Base-by-base conservation (phyloP, 2,797 vertebrate species). In the Peromyscus melanophrys region DNA sequence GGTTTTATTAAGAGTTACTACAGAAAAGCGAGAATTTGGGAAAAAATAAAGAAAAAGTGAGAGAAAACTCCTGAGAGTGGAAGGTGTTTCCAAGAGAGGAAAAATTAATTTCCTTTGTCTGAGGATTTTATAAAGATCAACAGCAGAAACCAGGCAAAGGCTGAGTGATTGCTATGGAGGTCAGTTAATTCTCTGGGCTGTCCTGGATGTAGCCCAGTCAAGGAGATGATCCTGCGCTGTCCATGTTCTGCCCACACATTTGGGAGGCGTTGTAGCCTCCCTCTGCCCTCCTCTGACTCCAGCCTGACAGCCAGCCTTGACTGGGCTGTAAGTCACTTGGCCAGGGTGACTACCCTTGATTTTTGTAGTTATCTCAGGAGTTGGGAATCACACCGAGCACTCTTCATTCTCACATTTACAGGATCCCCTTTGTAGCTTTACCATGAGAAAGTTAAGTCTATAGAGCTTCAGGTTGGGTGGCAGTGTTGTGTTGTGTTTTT, bases 11-110 rank as follows among this genome's bases (percentile, higher is more conserved):
- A 52, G 63, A 69, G 65, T 55, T 52, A 69, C 46, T 37, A 86
- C 21, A 52, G 29, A 76, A 76, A 43, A 76, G 25, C 2, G 7
- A 67, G 34, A 67, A 49, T 23, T 3, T 40, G 12, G 3, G 5
- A 2, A n/a, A n/a, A 23, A 17, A 16, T 6, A 21, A 34, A 29
- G 27, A 21, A 3, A 43, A 31, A n/a, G 2, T 0, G 5, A 46
- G 29, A 49, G 31, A 52, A 49, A 52, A 55, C 31, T 69, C 63
- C 21, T 37, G 63, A 86, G 43, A n/a, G 83, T n/a, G 1, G 31
- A 23, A 52, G 11, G 31, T 21, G 43, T 2, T 69, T 86, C 63
- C 46, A n/a, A 46, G 43, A 67, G 46, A 34, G 9, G 31, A 21
- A 52, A 52, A 86, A 67, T 21, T 40, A 49, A 49, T n/a, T n/a